Conservation (phyloP, 2,888 invertebrate species). For the Sympetrum striolatum region DNA sequence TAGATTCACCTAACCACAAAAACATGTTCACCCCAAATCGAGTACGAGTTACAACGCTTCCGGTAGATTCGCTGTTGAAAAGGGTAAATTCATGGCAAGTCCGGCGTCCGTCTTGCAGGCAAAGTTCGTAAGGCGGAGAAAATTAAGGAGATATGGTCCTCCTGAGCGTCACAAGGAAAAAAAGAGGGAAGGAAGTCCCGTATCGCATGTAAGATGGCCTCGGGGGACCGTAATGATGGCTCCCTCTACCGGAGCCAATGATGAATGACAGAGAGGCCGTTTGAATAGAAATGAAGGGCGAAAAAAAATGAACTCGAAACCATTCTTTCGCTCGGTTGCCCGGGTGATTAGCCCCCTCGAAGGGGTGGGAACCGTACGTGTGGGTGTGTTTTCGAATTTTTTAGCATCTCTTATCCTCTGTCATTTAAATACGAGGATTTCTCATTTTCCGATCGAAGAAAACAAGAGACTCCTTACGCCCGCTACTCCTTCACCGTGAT, state of each 20-base stretch:
- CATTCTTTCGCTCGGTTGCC: conserved; percentile 21
- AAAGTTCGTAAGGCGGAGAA: background rate
- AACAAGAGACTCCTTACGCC: background rate
- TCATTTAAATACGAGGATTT: background rate
- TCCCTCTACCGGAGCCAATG: background rate
- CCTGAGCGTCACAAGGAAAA: background rate
- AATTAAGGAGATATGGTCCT: background rate
- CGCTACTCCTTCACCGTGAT: background rate
- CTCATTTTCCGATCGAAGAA: background rate
- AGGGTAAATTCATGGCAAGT: background rate
- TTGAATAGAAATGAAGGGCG: conserved; percentile 16
- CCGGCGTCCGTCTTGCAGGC: background rate
- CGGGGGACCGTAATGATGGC: background rate
- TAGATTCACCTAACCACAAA: too few species aligned
- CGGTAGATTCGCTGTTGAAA: background rate
- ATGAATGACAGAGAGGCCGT: conserved; percentile 29
- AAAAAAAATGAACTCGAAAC: conserved; percentile 1
- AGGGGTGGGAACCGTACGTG: background rate
- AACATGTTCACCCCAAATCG: too few species aligned
- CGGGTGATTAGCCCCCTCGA: conserved; percentile 19
- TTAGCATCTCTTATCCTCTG: background rate
- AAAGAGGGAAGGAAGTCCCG: background rate
- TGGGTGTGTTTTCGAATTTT: background rate
- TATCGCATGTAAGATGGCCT: background rate
- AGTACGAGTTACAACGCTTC: too few species aligned